Percentiles rank a stretch among this genome's conserved stretches.
These are phyloP conservation scores for Tamandua tetradactyla DNA, from an alignment of 2,797 vertebrate genomes.

Conservation along the genomic window DNA sequence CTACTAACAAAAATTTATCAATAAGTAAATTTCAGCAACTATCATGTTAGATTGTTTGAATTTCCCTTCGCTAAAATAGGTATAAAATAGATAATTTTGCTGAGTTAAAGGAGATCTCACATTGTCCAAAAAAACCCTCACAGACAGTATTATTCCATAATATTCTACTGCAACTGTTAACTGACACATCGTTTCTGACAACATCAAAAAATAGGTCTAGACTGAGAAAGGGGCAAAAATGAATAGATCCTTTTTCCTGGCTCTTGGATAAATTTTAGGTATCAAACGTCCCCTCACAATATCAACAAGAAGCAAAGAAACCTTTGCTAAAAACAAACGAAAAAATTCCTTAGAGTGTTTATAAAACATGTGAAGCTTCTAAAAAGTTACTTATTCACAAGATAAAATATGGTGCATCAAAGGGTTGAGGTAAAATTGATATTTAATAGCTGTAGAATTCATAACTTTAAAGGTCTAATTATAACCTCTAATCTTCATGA, in stretches of 20 bases:
- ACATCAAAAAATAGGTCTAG: not conserved
- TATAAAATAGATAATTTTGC: not conserved
- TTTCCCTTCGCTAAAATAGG: not conserved
- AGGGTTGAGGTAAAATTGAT: constrained; percentile 42
- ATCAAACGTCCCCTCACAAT: constrained; percentile 27
- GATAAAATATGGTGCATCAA: constrained; percentile 7
- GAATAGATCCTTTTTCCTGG: not conserved
- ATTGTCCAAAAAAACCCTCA: not conserved
- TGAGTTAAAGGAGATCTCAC: not conserved
- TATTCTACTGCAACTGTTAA: constrained; percentile 27
- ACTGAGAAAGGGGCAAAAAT: not conserved
- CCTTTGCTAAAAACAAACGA: not conserved
- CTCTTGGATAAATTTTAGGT: constrained; percentile 46
- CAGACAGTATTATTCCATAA: not conserved
- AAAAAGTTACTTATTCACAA: constrained; percentile 59
- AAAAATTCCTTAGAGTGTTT: not conserved
- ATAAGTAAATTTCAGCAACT: not conserved
- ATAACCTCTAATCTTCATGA: constrained; percentile 21
- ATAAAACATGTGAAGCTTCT: constrained; percentile 41
- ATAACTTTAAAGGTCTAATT: constrained; percentile 47
- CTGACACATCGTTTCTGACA: not conserved
- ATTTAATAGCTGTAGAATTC: constrained; percentile 23
- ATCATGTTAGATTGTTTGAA: not conserved
- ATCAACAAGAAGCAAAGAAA: constrained; percentile 28
- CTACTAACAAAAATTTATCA: not conserved